A percentile compares a stretch with the other conserved stretches of the same genome.
Conservation (phyloP, 2,888 invertebrate species). For the Chelonus formosanus region DNA sequence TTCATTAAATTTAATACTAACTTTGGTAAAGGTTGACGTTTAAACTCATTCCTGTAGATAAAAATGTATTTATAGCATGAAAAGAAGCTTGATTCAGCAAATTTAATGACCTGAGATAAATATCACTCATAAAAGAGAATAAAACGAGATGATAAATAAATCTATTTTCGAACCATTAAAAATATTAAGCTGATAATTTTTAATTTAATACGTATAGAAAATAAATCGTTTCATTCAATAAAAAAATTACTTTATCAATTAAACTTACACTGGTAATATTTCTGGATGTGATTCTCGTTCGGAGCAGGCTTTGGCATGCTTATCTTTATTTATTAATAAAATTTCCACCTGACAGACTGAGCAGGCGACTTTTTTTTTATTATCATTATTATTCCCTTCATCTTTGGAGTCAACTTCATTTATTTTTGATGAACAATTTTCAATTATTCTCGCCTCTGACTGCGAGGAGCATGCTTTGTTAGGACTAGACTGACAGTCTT, state of each 20-base stretch:
- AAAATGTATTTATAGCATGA: background rate
- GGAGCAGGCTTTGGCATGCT: constrained; percentile 67
- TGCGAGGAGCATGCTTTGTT: too few species aligned
- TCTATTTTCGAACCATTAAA: too few species aligned
- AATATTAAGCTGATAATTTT: too few species aligned
- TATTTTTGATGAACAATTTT: too few species aligned
- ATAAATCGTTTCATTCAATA: too few species aligned
- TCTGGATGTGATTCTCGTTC: constrained; percentile 48
- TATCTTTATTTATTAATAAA: constrained; percentile 63
- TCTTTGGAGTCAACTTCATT: background rate
- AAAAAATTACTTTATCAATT: background rate
- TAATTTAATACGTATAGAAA: too few species aligned
- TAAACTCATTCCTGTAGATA: constrained; percentile 46
- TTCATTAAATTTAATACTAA: constrained; percentile 66
- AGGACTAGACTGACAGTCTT: too few species aligned
- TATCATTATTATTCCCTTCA: background rate
- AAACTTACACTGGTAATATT: constrained; percentile 38
- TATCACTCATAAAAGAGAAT: too few species aligned
- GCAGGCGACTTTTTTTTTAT: constrained; percentile 58
- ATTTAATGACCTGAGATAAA: too few species aligned
- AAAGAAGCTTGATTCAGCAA: too few species aligned
- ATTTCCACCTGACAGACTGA: constrained; percentile 66
- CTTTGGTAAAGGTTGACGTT: constrained; percentile 66
- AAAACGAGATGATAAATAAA: too few species aligned
- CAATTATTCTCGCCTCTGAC: background rate